Evolutionary conservation across 2,888 invertebrate genomes (phyloP), one percentile per base, ranked within the genome.

Genomic region (Arrhopalites spinosus): DNA sequence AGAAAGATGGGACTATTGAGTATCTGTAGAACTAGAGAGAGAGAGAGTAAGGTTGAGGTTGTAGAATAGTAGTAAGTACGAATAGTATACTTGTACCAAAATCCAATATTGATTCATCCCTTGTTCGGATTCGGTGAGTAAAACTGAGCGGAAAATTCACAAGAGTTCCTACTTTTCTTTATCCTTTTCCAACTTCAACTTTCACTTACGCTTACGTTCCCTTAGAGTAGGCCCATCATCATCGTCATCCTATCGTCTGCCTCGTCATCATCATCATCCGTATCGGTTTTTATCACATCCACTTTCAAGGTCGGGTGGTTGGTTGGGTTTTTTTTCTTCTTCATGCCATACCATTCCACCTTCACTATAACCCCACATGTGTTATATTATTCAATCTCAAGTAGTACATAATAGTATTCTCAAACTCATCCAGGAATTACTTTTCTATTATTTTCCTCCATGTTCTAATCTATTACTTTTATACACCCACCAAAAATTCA

Each of bases 61-160:
- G 5, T 53, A 20, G n/a, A 53, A 1, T 36, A 3, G 5, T 11
- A 7, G 11, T 36, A 36, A 7, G 36, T 36, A 11, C 11, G 36
- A 7, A 11, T 36, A n/a, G 36, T 36, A 7, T 36, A 3, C 36
- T 36, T 36, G 36, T 36, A 36, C 36, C 36, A 67, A 67, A 45
- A 43, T 67, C 20, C 45, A 67, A 67, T 67, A 67, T 67, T 67
- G 66, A 47, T 72, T 72, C 63, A 72, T 72, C 63, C 72, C 25
- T 45, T 61, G 63, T 72, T 47, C 45, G 53, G 72, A 47, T 59
- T 59, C 59, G 59, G 59, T 59, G 59, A 25, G 59, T 59, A 59
- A 36, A 59, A 59, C 59, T 59, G 59, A 50, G 50, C 59, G 59
- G 59, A 59, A 25, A 59, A 59, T 59, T 59, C 59, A 50, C 50